Evolutionary conservation across 2,888 invertebrate species (phyloP), one percentile per base, ranked within the genome.

Genomic region (Antheraea assamensis): DNA sequence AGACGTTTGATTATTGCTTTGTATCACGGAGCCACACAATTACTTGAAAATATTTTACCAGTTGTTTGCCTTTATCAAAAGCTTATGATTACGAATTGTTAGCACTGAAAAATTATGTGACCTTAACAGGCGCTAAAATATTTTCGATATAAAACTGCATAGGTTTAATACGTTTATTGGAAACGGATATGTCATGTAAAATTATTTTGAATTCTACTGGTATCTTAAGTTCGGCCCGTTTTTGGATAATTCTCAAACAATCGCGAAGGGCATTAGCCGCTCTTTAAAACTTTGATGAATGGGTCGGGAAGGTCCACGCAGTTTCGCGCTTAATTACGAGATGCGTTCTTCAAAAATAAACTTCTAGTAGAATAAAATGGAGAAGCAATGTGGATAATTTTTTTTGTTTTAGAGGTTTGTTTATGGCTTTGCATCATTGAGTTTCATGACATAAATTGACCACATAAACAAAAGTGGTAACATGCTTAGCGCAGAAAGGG

Each of bases 231-330:
- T 21, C 30, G 61, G 19, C 17, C 61, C 61, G 4, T 17, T 64
- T 27, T 64, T 17, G 10, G 27, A 17, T 64, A 64, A 30, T 64
- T 30, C 61, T 17, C 61, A 30, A 30, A 17, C 61, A 30, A 3
- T 64, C 61, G 30, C 19, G 61, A 64, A 64, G 61, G 61, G 61
- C 61, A 64, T 64, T 64, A 64, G 27, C 61, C 61, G 61, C 30
- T 64, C 24, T 64, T 64, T 30, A 64, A 30, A 64, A 30, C 61
- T 64, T 64, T 64, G 61, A 64, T 30, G 61, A 64, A 64, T 30
- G 19, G 15, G 30, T 30, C 30, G 61, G 3, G 10, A 7, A 1
- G 58, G 58, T 58, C 55, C 55, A 58, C 55, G 61, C 61, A 61
- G 61, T 64, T 64, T 30, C 61, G 27, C 17, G 17, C 19, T 64